These are phyloP conservation scores for Caenorhabditis panamensis DNA, from an alignment of 2,888 invertebrate species.

Conservation along the genomic window DNA sequence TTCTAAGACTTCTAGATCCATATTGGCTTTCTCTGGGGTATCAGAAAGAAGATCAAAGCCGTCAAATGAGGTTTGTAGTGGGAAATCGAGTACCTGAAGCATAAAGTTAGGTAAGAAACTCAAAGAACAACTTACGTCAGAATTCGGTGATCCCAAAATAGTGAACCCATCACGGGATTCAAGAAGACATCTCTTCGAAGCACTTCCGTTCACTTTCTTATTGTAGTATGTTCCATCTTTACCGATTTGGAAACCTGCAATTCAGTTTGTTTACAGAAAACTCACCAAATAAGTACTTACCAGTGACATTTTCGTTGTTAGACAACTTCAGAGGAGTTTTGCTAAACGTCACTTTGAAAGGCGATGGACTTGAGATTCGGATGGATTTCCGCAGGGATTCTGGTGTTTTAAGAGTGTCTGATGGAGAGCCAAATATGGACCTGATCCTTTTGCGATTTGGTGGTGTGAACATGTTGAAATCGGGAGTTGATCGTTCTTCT, in stretches of 20 bases:
- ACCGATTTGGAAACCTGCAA: slow-evolving; percentile 44
- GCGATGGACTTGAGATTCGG: slow-evolving; percentile 46
- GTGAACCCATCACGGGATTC: slow-evolving; percentile 45
- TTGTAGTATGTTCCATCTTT: slow-evolving; percentile 46
- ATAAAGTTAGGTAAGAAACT: not conserved
- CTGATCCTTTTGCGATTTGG: slow-evolving; percentile 27
- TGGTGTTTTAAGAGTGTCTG: slow-evolving; percentile 41
- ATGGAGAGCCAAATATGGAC: slow-evolving; percentile 27
- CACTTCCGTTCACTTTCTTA: slow-evolving; percentile 28
- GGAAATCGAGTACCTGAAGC: slow-evolving; percentile 42
- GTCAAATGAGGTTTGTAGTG: slow-evolving; percentile 18
- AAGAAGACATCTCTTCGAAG: slow-evolving; percentile 42
- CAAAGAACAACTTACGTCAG: slow-evolving; percentile 56
- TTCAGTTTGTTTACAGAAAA: too few species aligned
- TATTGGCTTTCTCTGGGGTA: slow-evolving; percentile 38
- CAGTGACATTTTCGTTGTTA: slow-evolving; percentile 59
- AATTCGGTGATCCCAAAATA: slow-evolving; percentile 40
- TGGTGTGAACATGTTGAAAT: slow-evolving; percentile 43
- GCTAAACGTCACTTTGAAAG: slow-evolving; percentile 48
- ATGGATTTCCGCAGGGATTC: slow-evolving; percentile 33
- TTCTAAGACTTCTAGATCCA: slow-evolving; percentile 9
- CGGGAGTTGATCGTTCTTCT: slow-evolving; percentile 3
- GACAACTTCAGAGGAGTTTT: slow-evolving; percentile 59
- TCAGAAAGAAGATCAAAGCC: slow-evolving; percentile 20
- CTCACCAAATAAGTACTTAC: too few species aligned